phyloP scores from a whole-genome alignment of 2,888 invertebrate species.

The Plutella xylostella region DNA sequence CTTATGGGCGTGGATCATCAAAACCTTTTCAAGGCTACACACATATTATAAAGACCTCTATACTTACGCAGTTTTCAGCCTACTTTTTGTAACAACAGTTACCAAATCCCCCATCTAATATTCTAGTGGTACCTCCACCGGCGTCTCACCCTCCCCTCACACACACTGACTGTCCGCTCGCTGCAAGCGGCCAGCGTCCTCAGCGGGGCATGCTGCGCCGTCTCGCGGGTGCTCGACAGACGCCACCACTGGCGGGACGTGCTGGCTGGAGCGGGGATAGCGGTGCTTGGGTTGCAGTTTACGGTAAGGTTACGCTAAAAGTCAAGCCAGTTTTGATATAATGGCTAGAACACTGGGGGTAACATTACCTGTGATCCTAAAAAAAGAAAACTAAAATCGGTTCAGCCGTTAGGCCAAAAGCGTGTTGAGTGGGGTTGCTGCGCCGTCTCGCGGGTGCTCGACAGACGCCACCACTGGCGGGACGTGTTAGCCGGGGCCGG shows the following conservation, averaged over 20 bases:
- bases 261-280: slow-evolving; percentile 70
- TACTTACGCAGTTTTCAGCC: neutral
- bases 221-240: slow-evolving; percentile 76
- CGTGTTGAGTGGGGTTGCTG: too few relatives aligned
- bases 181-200: slow-evolving; percentile 59
- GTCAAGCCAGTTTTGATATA: too few relatives aligned
- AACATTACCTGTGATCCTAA: too few relatives aligned
- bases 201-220: slow-evolving; percentile 69
- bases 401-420: too few relatives aligned
- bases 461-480: slow-evolving; percentile 84
- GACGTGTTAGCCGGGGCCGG: slow-evolving; percentile 75
- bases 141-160: slow-evolving; percentile 26
- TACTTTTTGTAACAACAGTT: neutral
- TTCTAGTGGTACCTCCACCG: slow-evolving; percentile 73
- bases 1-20: neutral
- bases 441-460: slow-evolving; percentile 74
- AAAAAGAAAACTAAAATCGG: too few relatives aligned
- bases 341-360: too few relatives aligned
- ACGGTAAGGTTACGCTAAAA: too few relatives aligned
- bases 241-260: slow-evolving; percentile 88
- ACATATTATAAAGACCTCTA: neutral
- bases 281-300: slow-evolving; percentile 62
- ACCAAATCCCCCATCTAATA: neutral
- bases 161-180: slow-evolving; percentile 4
- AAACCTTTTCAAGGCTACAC: neutral